Evolutionary conservation across 2,888 invertebrate genomes (phyloP), one percentile per base, ranked within the genome.

Genomic region (Nymphalis c-album): DNA sequence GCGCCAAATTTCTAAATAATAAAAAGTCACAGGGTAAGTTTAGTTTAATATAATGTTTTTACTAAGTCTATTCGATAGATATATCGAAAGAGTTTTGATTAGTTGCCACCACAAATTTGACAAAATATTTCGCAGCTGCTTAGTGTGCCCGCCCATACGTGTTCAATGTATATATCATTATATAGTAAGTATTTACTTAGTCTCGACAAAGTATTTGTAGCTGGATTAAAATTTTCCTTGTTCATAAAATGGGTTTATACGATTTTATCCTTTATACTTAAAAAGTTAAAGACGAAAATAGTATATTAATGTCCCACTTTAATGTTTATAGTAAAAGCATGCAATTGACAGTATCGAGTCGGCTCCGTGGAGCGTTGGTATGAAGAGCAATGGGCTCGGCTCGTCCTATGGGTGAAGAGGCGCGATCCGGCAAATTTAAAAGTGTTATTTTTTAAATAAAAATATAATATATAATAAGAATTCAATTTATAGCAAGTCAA

Each of bases 271-370:
- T 59, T 68, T 77, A 71, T 71, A 5, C 0, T 0, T 1, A 31
- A 0, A 0, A 31, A 0, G 2, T 20, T 73, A 73, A 70, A 65
- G 66, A 40, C 63, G 66, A 67, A 50, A 71, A 64, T 75, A 13
- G 68, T 31, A 31, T 73, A 63, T 22, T 22, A 57, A 62, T 50
- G 40, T 59, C 35, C 31, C n/a, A 35, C 17, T 35, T 55, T 55
- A 55, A 55, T 69, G 55, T 63, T 73, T 69, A 71, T 76, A 73
- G 55, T 71, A 74, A 16, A 51, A 51, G 68, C 74, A 70, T 70
- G 77, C 75, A 77, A 76, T 76, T 77, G 77, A 77, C 76, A 75
- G 76, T 77, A 77, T 77, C 77, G 74, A 76, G 74, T 66, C 72
- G 72, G 73, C 72, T 70, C 68, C 68, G 71, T 71, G 73, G 70